Percentiles rank a stretch among this genome's conserved stretches.
Evolutionary conservation across 2,888 invertebrate genomes (phyloP).

Genomic region (Trachelus tabidus): DNA sequence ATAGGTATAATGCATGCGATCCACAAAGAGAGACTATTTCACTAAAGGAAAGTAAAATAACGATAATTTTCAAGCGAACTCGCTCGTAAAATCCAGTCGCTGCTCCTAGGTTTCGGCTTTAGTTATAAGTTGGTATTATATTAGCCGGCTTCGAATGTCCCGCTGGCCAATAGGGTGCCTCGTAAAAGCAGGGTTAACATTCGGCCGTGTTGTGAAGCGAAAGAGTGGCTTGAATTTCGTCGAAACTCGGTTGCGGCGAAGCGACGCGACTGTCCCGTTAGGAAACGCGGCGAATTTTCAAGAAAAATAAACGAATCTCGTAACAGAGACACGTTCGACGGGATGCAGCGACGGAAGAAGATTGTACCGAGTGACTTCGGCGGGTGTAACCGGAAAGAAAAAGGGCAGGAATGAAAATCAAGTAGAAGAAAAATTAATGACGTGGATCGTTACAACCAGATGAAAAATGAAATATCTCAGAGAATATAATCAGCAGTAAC

Average conservation of each 20-base stretch:
- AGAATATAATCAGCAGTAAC: background rate
- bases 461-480: background rate
- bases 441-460: background rate
- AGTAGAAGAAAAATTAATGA: background rate
- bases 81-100: slow-evolving; percentile 57
- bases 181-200: slow-evolving; percentile 65
- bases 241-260: slow-evolving; percentile 23
- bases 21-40: slow-evolving; percentile 51
- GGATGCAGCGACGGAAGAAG: background rate
- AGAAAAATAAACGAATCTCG: no score
- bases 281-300: background rate
- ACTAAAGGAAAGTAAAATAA: slow-evolving; percentile 59
- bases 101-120: slow-evolving; percentile 63
- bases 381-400: background rate
- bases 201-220: slow-evolving; percentile 64
- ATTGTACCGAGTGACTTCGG: background rate
- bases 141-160: slow-evolving; percentile 59
- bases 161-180: slow-evolving; percentile 56
- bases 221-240: slow-evolving; percentile 61
- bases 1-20: background rate
- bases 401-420: background rate
- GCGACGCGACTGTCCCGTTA: background rate
- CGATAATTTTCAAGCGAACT: slow-evolving; percentile 62
- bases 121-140: slow-evolving; percentile 66
- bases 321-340: no score